Evolutionary conservation across 2,888 invertebrate species (phyloP).

Genomic region (Cyaniris semiargus): DNA sequence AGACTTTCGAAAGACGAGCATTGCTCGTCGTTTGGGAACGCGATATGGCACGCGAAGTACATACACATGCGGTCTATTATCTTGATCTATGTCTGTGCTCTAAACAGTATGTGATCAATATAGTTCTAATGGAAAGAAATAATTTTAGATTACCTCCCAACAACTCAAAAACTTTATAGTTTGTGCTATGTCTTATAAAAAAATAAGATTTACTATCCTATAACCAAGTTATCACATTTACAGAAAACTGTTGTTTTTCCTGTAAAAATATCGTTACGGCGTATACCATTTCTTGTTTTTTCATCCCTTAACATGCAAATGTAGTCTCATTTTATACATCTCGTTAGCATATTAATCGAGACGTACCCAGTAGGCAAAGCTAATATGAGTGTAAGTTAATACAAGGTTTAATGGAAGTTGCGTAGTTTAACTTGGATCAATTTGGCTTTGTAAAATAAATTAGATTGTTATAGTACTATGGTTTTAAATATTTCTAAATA

Average conservation of each 20-base stretch:
- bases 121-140: too few species aligned
- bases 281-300: not conserved
- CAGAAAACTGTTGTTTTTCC: not conserved
- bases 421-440: not conserved
- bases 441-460: slow-evolving; percentile 1
- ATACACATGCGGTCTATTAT: too few species aligned
- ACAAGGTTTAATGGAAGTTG: slow-evolving; percentile 9
- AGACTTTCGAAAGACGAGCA: too few species aligned
- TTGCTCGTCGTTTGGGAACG: too few species aligned
- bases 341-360: slow-evolving; percentile 23
- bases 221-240: not conserved
- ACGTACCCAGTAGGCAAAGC: slow-evolving; percentile 9
- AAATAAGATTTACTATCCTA: too few species aligned
- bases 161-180: too few species aligned
- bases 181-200: too few species aligned
- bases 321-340: slow-evolving; percentile 6
- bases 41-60: too few species aligned
- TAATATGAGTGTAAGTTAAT: not conserved
- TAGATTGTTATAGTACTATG: not conserved
- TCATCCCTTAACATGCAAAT: slow-evolving; percentile 11
- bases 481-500: too few species aligned
- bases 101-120: too few species aligned
- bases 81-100: too few species aligned
- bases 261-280: not conserved
- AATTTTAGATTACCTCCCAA: too few species aligned